These are phyloP conservation scores for Masnerella sp. DNA, from an alignment of 2,888 invertebrate genomes.

Conservation along the genomic window DNA sequence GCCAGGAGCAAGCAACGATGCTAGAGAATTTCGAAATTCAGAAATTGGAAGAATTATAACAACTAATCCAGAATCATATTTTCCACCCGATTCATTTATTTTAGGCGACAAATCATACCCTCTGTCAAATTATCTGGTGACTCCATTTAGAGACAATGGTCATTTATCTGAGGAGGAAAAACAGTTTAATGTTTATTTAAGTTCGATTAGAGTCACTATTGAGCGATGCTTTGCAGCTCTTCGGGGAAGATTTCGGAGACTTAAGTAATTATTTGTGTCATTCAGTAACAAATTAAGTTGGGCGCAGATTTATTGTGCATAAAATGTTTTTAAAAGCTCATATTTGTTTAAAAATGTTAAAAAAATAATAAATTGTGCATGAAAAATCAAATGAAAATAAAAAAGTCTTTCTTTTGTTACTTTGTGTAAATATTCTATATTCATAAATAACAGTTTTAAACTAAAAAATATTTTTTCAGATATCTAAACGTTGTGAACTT, in stretches of 20 bases:
- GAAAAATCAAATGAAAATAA: too few relatives aligned
- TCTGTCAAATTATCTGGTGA: background rate
- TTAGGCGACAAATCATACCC: constrained; percentile 10
- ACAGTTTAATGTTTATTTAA: background rate
- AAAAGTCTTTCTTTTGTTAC: too few relatives aligned
- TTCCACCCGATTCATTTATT: constrained; percentile 6
- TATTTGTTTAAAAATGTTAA: too few relatives aligned
- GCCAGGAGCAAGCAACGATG: constrained; percentile 32
- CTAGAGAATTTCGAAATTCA: constrained; percentile 9
- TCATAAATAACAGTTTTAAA: too few relatives aligned
- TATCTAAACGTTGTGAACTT: too few relatives aligned
- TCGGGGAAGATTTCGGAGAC: background rate
- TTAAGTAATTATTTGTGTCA: background rate
- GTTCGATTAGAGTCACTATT: constrained; percentile 1
- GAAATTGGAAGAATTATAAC: background rate
- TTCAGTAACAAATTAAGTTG: too few relatives aligned
- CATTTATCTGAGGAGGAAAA: background rate
- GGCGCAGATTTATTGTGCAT: too few relatives aligned
- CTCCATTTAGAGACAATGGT: constrained; percentile 6
- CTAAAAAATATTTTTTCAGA: background rate
- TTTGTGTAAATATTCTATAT: too few relatives aligned
- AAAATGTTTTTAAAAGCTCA: too few relatives aligned
- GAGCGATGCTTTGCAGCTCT: constrained; percentile 1
- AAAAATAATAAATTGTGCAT: too few relatives aligned
- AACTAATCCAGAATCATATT: background rate